A percentile compares a stretch with the other conserved stretches of the same genome.
phyloP scores from a whole-genome alignment of 2,113 vertebrate species.

The Peucedramus taeniatus region DNA sequence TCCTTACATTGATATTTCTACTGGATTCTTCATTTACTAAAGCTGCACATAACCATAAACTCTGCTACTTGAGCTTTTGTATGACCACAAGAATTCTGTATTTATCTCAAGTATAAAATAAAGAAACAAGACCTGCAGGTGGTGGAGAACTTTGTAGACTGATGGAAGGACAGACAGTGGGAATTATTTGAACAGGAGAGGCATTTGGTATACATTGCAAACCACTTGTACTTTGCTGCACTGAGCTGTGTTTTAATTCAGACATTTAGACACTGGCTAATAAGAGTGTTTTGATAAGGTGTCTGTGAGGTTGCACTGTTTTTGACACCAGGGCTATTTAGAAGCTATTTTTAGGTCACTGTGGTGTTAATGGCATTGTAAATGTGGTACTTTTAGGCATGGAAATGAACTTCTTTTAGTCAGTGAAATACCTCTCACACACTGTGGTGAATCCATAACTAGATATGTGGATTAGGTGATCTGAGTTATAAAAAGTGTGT shows the following conservation, averaged over 20 bases:
- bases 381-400: neutral
- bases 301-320: neutral
- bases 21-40: neutral
- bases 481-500: neutral
- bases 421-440: neutral
- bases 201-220: neutral
- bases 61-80: neutral
- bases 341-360: neutral
- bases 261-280: neutral
- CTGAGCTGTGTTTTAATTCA: neutral
- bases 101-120: neutral
- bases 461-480: neutral
- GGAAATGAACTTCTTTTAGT: neutral
- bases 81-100: neutral
- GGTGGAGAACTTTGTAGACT: neutral
- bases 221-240: neutral
- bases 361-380: neutral
- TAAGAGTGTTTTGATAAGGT: neutral
- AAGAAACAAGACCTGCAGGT: neutral
- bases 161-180: neutral
- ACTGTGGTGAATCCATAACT: neutral
- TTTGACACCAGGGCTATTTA: neutral
- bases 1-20: neutral
- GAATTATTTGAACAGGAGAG: neutral
- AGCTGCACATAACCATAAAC: neutral